Evolutionary conservation across 2,797 vertebrate species (phyloP), one percentile per base, ranked within the genome.

Genomic region (Syngnathus rostellatus): DNA sequence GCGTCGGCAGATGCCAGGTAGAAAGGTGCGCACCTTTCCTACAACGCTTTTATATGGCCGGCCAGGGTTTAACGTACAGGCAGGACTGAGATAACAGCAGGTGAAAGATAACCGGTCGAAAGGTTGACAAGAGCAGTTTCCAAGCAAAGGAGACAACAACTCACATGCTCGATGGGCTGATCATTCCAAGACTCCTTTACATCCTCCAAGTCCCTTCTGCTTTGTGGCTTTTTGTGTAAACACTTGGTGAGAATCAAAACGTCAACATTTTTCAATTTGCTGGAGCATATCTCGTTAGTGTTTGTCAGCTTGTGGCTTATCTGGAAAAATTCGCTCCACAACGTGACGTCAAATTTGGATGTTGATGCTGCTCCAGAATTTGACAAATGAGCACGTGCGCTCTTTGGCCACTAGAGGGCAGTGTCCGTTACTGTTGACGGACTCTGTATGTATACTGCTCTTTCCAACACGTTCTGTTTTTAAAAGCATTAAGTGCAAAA

Each of bases 1-100:
- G 66, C 53, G 63, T 66, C 69, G 64, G 60, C 63, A 2, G 41
- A 81, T 85, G 79, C 76, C 84, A 86, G 76, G 83, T 87, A 78
- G 78, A 31, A 31, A 86, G 76, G 80, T 63, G 74, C 73, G 54
- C 54, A 0, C 14, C 43, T 57, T 5, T 0, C 25, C 12, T 9
- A 55, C 12, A 14, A 25, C 9, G 12, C 21, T 64, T 64, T 5
- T 46, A 19, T 50, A 38, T 4, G 12, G 31, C 8, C 14, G 9
- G 25, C 14, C 3, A 50, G 48, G 64, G 64, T 23, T 57, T 8
- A 43, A 43, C 12, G 38, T 14, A 9, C 39, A 51, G 23, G 10
- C n/a, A 1, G 31, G 19, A 31, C 1, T 7, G 65, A 8, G 67
- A 31, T 31, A 31, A 31, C 31, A 3, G 76, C 80, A 58, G 65